A percentile compares a stretch with the other conserved stretches of the same genome.
Conservation (phyloP, 2,113 vertebrate species). For the Epinephelus fuscoguttatus region DNA sequence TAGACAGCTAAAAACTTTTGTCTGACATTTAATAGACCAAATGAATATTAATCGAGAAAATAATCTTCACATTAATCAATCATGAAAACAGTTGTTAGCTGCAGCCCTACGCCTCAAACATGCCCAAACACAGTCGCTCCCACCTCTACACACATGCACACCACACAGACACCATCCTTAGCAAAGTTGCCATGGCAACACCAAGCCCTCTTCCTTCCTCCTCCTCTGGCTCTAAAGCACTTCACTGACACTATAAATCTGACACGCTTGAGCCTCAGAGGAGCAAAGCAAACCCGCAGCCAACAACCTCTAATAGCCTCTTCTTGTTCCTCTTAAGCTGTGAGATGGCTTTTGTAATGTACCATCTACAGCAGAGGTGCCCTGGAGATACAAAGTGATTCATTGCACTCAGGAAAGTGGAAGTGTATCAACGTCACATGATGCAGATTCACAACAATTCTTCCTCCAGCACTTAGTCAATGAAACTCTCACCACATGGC, state of each 20-base stretch:
- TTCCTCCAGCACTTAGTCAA: neutral
- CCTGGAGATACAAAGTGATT: slow-evolving; percentile 10
- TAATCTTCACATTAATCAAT: neutral
- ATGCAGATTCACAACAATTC: neutral
- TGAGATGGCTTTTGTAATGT: slow-evolving; percentile 23
- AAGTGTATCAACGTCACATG: neutral
- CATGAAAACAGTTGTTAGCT: neutral
- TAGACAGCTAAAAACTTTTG: neutral
- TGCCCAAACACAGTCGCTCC: slow-evolving; percentile 3
- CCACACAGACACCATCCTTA: slow-evolving; percentile 18
- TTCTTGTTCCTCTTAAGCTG: slow-evolving; percentile 45
- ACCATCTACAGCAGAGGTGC: slow-evolving; percentile 9
- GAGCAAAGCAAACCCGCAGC: slow-evolving; percentile 46
- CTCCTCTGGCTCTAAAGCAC: slow-evolving; percentile 23
- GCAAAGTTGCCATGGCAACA: slow-evolving; percentile 60
- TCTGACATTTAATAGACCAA: neutral
- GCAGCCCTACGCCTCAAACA: neutral
- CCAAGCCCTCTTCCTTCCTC: slow-evolving; percentile 34
- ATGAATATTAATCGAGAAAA: neutral
- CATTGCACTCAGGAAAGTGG: slow-evolving; percentile 2
- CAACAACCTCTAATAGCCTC: slow-evolving; percentile 55
- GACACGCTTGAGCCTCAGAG: slow-evolving; percentile 37
- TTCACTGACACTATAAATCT: slow-evolving; percentile 56
- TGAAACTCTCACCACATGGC: neutral
- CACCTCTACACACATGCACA: neutral